phyloP scores from a whole-genome alignment of 2,888 invertebrate species.

The Plebejus melissa region DNA sequence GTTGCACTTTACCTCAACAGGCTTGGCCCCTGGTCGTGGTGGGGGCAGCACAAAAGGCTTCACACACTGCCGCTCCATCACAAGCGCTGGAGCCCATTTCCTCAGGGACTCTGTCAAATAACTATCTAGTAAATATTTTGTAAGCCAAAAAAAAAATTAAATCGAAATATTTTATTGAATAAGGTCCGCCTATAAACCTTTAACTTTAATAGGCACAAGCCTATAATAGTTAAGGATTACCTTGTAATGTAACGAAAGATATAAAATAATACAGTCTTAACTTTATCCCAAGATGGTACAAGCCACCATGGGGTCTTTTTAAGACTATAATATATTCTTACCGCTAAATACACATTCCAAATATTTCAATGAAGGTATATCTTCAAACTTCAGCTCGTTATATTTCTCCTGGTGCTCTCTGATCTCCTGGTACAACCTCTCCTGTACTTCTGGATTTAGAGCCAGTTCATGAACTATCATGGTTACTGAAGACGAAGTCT shows the following conservation, averaged over 20 bases:
- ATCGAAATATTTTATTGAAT: too few relatives aligned
- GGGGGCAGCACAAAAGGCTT: constrained; percentile 67
- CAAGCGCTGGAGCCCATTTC: constrained; percentile 66
- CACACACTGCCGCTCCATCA: constrained; percentile 70
- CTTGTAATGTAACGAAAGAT: too few relatives aligned
- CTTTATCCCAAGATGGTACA: too few relatives aligned
- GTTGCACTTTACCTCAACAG: constrained; percentile 39
- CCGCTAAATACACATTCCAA: constrained; percentile 60
- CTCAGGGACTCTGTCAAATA: constrained; percentile 63
- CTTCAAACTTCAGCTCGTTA: constrained; percentile 48
- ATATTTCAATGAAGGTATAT: constrained; percentile 53
- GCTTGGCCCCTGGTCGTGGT: constrained; percentile 53
- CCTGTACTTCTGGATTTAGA: constrained; percentile 62
- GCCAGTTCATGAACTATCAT: constrained; percentile 65
- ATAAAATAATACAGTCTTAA: too few relatives aligned
- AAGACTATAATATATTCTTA: constrained; percentile 34
- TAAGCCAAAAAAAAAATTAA: too few relatives aligned
- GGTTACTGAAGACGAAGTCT: constrained; percentile 59
- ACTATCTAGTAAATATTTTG: neutral
- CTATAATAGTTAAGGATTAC: too few relatives aligned
- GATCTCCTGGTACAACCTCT: constrained; percentile 59
- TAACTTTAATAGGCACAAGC: too few relatives aligned
- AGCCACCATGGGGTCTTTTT: too few relatives aligned
- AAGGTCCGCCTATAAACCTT: too few relatives aligned
- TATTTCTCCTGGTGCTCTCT: constrained; percentile 45